Percentiles rank a stretch among this genome's conserved stretches.
These are phyloP conservation scores for Trachelipus rathkii DNA, from an alignment of 1,140 invertebrate genomes.

Conservation along the genomic window DNA sequence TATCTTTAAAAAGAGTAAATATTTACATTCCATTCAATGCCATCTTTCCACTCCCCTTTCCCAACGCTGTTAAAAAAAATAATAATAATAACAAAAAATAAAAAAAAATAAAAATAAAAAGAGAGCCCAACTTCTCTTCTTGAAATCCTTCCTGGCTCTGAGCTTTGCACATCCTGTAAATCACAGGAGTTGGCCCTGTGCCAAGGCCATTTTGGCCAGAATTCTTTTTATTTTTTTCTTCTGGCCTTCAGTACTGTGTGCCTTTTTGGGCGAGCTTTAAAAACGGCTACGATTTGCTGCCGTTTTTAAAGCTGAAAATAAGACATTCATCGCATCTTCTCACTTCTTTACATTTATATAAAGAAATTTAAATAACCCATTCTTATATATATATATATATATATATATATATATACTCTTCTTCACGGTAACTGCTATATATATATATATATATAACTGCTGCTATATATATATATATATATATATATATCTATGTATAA, in stretches of 20 bases:
- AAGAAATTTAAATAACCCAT: neutral
- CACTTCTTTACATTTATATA: neutral
- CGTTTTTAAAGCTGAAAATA: conserved; percentile 1
- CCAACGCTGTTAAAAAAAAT: no score
- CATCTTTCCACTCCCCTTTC: no score
- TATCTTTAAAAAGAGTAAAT: no score
- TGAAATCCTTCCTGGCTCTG: neutral
- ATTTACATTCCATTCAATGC: no score
- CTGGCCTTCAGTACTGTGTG: neutral
- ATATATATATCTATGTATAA: neutral
- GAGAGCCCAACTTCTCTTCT: neutral
- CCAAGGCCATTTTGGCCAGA: conserved; percentile 10
- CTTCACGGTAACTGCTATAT: no score
- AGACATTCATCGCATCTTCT: neutral
- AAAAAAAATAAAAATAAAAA: no score
- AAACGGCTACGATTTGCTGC: neutral
- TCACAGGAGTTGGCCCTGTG: neutral
- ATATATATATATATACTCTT: conserved; percentile 15
- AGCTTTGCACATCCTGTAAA: neutral
- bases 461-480: conserved; percentile 15
- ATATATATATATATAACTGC: conserved; percentile 15
- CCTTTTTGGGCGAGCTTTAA: neutral
- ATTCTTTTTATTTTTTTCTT: neutral
- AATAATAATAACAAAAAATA: neutral
- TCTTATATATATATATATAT: conserved; percentile 1